These are phyloP conservation scores for Opisthocomus hoazin DNA, from an alignment of 2,113 vertebrate genomes.

Conservation along the genomic window DNA sequence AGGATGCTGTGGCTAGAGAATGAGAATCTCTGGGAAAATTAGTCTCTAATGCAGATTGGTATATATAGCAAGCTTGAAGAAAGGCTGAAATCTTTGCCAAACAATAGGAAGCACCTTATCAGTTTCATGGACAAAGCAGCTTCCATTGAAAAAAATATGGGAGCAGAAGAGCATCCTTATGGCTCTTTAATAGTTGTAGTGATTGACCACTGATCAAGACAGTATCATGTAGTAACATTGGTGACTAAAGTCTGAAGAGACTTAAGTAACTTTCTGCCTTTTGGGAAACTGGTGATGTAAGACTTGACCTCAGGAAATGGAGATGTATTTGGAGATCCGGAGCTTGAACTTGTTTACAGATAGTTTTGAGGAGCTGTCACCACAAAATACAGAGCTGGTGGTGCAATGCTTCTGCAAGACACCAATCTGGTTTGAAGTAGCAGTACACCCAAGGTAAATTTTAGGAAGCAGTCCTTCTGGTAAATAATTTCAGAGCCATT, in stretches of 20 bases:
- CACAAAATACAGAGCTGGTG: not conserved
- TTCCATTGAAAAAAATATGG: not conserved
- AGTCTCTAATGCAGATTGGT: not conserved
- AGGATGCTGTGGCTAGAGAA: not conserved
- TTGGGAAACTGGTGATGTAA: not conserved
- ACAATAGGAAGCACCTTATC: not conserved
- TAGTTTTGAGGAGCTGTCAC: not conserved
- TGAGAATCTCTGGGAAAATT: not conserved
- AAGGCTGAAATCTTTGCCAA: not conserved
- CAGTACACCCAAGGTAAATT: not conserved
- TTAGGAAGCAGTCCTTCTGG: not conserved
- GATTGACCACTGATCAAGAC: not conserved
- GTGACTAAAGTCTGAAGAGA: not conserved
- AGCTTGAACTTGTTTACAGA: not conserved
- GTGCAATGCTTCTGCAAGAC: not conserved
- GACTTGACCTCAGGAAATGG: not conserved
- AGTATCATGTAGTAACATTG: rapidly evolving
- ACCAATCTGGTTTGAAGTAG: not conserved
- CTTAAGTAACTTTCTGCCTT: not conserved
- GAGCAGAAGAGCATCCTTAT: not conserved
- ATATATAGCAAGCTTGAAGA: not conserved
- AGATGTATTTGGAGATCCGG: not conserved
- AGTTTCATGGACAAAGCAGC: not conserved
- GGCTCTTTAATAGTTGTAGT: not conserved
- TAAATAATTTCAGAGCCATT: not conserved